A percentile compares a stretch with the other conserved stretches of the same genome.
Conservation (phyloP, 1,140 invertebrate species). For the Drosophila miranda region DNA sequence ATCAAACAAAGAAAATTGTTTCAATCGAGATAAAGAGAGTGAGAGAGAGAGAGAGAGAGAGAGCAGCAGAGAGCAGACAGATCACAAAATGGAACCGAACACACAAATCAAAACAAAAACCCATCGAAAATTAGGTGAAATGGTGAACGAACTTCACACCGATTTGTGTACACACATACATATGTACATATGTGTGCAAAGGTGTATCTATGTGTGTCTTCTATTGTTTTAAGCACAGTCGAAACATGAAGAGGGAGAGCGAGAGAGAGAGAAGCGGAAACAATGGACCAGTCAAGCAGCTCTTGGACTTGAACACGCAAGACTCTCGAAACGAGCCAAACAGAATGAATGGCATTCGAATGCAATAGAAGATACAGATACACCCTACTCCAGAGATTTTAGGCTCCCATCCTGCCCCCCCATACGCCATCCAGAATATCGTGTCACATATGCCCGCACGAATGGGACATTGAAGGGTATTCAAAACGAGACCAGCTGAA, state of each 20-base stretch:
- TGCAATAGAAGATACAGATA: background rate
- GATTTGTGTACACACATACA: slow-evolving; percentile 12
- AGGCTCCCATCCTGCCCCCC: too few species aligned
- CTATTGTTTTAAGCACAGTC: slow-evolving; percentile 45
- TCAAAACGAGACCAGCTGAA: slow-evolving; percentile 59
- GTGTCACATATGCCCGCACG: too few species aligned
- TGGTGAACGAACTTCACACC: slow-evolving; percentile 69
- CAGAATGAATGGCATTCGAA: too few species aligned
- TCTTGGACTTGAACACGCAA: slow-evolving; percentile 38
- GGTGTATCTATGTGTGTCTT: background rate
- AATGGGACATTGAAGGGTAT: background rate
- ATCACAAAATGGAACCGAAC: slow-evolving; percentile 20
- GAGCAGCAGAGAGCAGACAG: background rate
- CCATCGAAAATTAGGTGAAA: slow-evolving; percentile 72
- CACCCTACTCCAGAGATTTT: too few species aligned
- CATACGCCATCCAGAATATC: too few species aligned
- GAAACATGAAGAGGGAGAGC: background rate
- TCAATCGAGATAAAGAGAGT: background rate
- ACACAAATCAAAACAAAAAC: slow-evolving; percentile 46
- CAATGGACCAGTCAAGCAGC: slow-evolving; percentile 70
- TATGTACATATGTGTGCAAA: slow-evolving; percentile 13
- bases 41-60: too few species aligned
- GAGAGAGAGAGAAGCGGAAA: slow-evolving; percentile 17
- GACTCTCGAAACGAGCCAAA: slow-evolving; percentile 23
- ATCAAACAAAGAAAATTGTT: background rate